Base-by-base conservation (phyloP, 2,888 invertebrate genomes). In the Emesis russula region DNA sequence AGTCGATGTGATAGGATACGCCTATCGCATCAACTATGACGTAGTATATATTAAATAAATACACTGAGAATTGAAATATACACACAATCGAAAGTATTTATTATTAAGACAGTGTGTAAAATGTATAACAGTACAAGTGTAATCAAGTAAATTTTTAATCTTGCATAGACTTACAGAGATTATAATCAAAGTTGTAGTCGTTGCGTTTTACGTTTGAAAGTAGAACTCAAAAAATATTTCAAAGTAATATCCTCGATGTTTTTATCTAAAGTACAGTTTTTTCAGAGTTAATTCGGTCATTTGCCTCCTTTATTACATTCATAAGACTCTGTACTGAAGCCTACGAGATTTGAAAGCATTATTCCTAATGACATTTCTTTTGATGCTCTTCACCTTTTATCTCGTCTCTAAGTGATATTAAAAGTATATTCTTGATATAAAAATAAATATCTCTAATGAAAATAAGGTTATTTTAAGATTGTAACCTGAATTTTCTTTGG, bases 301-400 rank as follows among this genome's bases (percentile, higher is more conserved):
- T 68, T 68, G 68, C 68, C 33, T 15, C 33, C 68, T 15, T 68
- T 68, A 68, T 68, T 68, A 68, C 68, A 36, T 68, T 68, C 33
- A 68, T 36, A 68, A 68, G 68, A 36, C 68, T 13, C 66, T 68
- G 66, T 63, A 31, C 31, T 68, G 68, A 2, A 36, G 31, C 33
- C 68, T n/a, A 33, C 68, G 68, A 68, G 68, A 68, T 68, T 36
- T 68, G 33, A n/a, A 68, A 36, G 68, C 68, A 68, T 68, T 68
- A 68, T 33, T 36, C 33, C 68, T 68, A 68, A 68, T 33, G 68
- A 68, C 33, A 68, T 68, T 68, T 33, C 33, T 33, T 68, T 68
- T 68, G 33, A 68, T 68, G 68, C 25, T 33, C 68, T 31, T 31
- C 33, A 36, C 15, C 68, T 36, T 68, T 68, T 68, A 68, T 68